Percentiles rank a stretch among this genome's conserved stretches.
Conservation (phyloP, 2,888 invertebrate species). For the Opisthograptis luteolata region DNA sequence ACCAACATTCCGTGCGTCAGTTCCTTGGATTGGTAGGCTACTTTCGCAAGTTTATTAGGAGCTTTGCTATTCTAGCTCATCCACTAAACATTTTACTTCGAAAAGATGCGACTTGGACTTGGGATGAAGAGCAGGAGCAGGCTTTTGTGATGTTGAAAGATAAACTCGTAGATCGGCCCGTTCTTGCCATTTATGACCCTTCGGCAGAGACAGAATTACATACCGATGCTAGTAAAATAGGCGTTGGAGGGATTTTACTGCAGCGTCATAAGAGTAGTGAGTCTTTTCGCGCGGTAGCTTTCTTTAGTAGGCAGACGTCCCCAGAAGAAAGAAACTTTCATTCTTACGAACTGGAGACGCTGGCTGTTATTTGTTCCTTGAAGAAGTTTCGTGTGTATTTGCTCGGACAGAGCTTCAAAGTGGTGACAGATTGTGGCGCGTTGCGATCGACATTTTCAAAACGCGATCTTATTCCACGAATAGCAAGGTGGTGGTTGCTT, state of each 20-base stretch:
- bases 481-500: slow-evolving; percentile 32
- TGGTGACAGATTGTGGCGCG: slow-evolving; percentile 30
- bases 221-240: slow-evolving; percentile 35
- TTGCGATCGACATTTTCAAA: slow-evolving; percentile 30
- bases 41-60: too few species aligned
- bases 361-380: slow-evolving; percentile 31
- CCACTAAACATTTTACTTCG: too few species aligned
- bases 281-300: slow-evolving; percentile 28
- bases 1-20: too few species aligned
- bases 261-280: slow-evolving; percentile 9
- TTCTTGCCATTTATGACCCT: too few species aligned
- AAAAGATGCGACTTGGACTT: too few species aligned
- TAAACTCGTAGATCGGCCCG: too few species aligned
- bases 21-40: too few species aligned
- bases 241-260: slow-evolving; percentile 33
- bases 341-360: slow-evolving; percentile 35
- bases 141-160: too few species aligned
- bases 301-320: slow-evolving; percentile 33
- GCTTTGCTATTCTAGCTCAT: too few species aligned
- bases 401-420: slow-evolving; percentile 28
- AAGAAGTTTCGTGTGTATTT: slow-evolving; percentile 32
- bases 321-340: slow-evolving; percentile 34
- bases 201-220: too few species aligned
- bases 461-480: slow-evolving; percentile 28
- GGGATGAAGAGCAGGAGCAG: too few species aligned